Base-by-base conservation (phyloP, 2,113 vertebrate genomes). In the Columba livia region DNA sequence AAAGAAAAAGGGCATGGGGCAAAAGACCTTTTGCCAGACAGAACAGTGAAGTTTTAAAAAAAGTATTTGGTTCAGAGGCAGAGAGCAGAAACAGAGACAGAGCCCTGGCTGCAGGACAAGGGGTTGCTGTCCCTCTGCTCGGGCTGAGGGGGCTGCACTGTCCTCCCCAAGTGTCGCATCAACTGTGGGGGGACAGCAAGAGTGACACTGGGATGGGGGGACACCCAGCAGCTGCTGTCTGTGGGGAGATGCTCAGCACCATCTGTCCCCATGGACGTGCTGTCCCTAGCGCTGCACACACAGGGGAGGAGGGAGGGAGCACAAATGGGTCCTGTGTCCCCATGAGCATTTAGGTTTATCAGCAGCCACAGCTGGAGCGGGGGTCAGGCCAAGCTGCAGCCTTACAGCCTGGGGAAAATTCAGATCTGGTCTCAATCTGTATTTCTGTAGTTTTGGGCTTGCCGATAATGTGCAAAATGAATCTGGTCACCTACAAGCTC, bases 21-120 rank as follows among this genome's bases (percentile, higher is more conserved):
- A 84, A n/a, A 89, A 86, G 51, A 92, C 87, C 65, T 90, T 90
- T 95, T 92, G 90, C 83, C 29, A 5, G 79, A 87, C 24, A 75
- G 61, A 83, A 61, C 1, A 51, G 53, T 42, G 11, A 79, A 16
- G 44, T 16, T 51, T 2, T 57, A 8, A 17, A 75, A 51, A 89
- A 58, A 19, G n/a, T 26, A 3, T 29, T 64, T 50, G 12, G 17
- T 58, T 73, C 23, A 60, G 69, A 60, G 48, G 57, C 47, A 81
- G 36, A 42, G n/a, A 56, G 29, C 0, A 10, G 28, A 79, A 93
- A 18, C 0, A 62, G 42, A 80, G 69, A 21, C 57, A 29, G 53
- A 90, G 48, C 18, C 26, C 79, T 53, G 58, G 40, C 84, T 90
- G 48, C 58, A 34, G 64, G 78, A 44, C 0, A 1, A 28, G 61